These are phyloP conservation scores for Phalanger gymnotis DNA, from an alignment of 2,797 vertebrate genomes.

Conservation along the genomic window DNA sequence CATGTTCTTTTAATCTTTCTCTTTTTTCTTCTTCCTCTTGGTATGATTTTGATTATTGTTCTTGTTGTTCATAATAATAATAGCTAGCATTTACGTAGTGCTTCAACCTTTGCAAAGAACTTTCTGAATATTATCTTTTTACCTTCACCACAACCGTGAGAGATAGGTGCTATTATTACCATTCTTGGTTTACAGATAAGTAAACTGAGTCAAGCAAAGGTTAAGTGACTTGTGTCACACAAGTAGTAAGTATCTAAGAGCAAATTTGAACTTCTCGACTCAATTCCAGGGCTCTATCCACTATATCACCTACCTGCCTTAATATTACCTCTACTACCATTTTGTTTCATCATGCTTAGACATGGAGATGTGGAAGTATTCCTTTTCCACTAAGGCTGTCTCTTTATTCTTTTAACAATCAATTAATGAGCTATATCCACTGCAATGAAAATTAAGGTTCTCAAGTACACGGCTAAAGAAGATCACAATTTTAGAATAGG, in stretches of 20 bases:
- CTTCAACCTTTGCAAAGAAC: background rate
- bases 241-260: background rate
- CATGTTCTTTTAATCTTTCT: background rate
- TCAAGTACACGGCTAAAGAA: background rate
- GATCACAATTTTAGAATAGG: background rate
- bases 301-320: background rate
- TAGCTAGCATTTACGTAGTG: background rate
- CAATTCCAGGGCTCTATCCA: background rate
- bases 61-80: background rate
- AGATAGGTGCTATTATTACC: background rate
- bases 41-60: background rate
- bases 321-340: background rate
- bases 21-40: background rate
- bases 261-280: background rate
- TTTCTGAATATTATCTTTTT: background rate
- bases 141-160: background rate
- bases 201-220: background rate
- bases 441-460: conserved; percentile 30
- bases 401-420: background rate
- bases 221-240: background rate
- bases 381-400: background rate
- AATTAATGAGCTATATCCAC: background rate
- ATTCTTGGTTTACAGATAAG: background rate
- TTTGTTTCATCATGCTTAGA: background rate
- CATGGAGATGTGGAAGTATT: background rate